phyloP scores from a whole-genome alignment of 2,113 vertebrate species.

The Miniopterus natalensis region DNA sequence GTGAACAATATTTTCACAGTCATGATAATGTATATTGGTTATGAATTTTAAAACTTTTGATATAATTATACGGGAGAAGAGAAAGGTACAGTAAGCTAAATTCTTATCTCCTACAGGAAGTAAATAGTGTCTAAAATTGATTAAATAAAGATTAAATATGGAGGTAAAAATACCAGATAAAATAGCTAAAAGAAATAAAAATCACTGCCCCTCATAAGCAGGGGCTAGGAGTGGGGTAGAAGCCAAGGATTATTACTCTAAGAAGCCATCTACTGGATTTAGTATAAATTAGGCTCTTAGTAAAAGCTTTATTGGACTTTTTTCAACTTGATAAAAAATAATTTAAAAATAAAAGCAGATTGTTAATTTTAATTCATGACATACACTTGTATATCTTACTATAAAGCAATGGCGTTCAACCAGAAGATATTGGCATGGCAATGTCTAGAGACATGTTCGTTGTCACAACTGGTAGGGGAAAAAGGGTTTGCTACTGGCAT shows the following conservation, averaged over 20 bases:
- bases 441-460: not conserved
- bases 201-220: not conserved
- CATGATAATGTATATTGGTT: not conserved
- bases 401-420: not conserved
- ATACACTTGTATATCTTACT: not conserved
- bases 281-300: slow-evolving; percentile 7
- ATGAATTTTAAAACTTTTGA: slow-evolving; percentile 29
- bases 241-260: not conserved
- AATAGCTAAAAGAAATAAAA: slow-evolving; percentile 35
- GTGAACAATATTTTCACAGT: slow-evolving; percentile 54
- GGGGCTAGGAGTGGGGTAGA: not conserved
- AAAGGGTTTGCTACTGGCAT: not conserved
- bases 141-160: slow-evolving; percentile 53
- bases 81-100: slow-evolving; percentile 25
- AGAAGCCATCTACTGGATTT: slow-evolving; percentile 8
- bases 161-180: not conserved
- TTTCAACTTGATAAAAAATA: slow-evolving; percentile 63
- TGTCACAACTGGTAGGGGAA: not conserved
- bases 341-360: slow-evolving; percentile 42
- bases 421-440: not conserved
- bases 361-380: slow-evolving; percentile 53
- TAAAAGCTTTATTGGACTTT: slow-evolving; percentile 53
- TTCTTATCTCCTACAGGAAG: slow-evolving; percentile 1
- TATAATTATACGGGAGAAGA: not conserved
- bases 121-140: slow-evolving; percentile 8